phyloP scores from a whole-genome alignment of 2,888 invertebrate genomes.

The Diarsia rubi region DNA sequence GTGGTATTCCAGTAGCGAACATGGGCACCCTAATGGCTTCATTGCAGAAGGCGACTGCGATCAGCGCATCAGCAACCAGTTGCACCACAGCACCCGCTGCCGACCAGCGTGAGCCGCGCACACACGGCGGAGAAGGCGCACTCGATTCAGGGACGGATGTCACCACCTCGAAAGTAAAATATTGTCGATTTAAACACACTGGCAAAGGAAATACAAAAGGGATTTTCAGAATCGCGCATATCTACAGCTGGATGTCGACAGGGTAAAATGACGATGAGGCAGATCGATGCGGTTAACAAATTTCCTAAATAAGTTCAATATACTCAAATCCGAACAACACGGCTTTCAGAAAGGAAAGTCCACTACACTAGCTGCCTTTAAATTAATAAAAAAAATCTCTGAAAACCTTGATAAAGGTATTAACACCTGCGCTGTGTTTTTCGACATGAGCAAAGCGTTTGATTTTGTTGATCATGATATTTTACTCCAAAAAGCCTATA shows the following conservation, averaged over 20 bases:
- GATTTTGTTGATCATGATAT: too few relatives aligned
- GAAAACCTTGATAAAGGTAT: too few relatives aligned
- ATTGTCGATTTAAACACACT: neutral
- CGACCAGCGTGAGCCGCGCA: slow-evolving; percentile 84
- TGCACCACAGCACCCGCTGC: slow-evolving; percentile 82
- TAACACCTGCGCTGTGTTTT: too few relatives aligned
- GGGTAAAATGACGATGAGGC: neutral
- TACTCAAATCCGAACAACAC: too few relatives aligned
- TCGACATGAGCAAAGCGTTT: too few relatives aligned
- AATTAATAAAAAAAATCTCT: too few relatives aligned
- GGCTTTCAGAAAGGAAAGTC: too few relatives aligned
- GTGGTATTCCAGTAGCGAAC: slow-evolving; percentile 83
- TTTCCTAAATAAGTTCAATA: too few relatives aligned
- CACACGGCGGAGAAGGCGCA: slow-evolving; percentile 80
- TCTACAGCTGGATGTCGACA: neutral
- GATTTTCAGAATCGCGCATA: neutral
- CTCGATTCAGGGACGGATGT: slow-evolving; percentile 87
- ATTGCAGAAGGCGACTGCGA: slow-evolving; percentile 83
- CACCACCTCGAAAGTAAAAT: slow-evolving; percentile 78
- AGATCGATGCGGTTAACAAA: too few relatives aligned
- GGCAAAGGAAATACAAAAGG: neutral
- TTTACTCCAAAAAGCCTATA: too few relatives aligned
- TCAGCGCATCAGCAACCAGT: slow-evolving; percentile 79
- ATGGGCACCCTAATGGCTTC: slow-evolving; percentile 80
- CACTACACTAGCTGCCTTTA: too few relatives aligned